phyloP scores from a whole-genome alignment of 1,140 invertebrate genomes.

The Aculops lycopersici region DNA sequence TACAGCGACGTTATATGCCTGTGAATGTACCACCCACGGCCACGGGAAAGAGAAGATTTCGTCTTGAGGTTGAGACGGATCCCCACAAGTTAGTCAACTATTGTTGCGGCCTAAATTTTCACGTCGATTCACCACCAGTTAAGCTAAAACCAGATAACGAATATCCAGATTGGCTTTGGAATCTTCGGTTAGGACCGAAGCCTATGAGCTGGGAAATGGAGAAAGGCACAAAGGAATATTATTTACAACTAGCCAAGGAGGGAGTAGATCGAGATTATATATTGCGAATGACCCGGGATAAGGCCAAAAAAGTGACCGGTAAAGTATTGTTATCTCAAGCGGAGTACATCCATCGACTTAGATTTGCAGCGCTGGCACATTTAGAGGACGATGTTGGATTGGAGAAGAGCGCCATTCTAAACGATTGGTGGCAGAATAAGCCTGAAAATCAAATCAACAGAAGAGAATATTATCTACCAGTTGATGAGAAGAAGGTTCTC shows the following conservation, averaged over 20 bases:
- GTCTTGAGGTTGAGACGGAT: slow-evolving; percentile 54
- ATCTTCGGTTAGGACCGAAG: slow-evolving; percentile 23
- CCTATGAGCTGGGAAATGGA: slow-evolving; percentile 35
- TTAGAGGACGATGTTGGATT: neutral
- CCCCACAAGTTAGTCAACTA: slow-evolving; percentile 35
- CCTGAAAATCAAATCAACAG: neutral
- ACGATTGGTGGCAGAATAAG: neutral
- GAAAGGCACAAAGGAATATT: slow-evolving; percentile 42
- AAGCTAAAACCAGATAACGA: slow-evolving; percentile 48
- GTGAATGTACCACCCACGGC: neutral
- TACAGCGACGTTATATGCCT: neutral
- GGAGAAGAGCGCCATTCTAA: neutral
- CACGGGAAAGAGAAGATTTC: slow-evolving; percentile 14
- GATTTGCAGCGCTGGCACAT: neutral
- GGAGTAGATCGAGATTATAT: slow-evolving; percentile 2
- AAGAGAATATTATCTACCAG: neutral
- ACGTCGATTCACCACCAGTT: slow-evolving; percentile 38
- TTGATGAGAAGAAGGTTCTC: neutral
- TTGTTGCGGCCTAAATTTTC: slow-evolving; percentile 55
- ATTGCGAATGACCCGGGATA: neutral
- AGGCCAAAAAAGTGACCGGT: neutral
- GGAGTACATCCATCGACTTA: neutral
- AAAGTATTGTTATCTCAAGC: neutral
- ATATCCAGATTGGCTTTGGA: slow-evolving; percentile 79
- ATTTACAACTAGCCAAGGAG: slow-evolving; percentile 20